Evolutionary conservation across 1,140 invertebrate species (phyloP), one percentile per base, ranked within the genome.

Genomic region (Limonius californicus): DNA sequence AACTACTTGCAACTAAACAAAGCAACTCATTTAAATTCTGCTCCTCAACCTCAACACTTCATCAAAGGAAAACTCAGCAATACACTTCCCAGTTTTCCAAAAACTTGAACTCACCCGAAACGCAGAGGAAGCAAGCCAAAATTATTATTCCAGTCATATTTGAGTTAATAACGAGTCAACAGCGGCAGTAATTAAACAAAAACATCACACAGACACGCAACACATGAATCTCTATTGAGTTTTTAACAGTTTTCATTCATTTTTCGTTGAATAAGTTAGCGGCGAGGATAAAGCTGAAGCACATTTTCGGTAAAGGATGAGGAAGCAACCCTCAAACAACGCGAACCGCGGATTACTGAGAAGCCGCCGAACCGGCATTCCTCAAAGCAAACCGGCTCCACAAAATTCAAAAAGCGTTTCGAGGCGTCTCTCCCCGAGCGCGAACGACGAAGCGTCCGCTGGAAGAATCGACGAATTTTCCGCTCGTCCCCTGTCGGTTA

Each of bases 341-440:
- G 16, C 45, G 45, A 50, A 21, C 20, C 45, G 45, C n/a, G 45
- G 45, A 7, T 50, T 50, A 50, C 45, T 50, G 16, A 50, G 7
- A 21, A 45, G 42, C 42, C 16, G 42, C 4, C 42, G 42, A 45
- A 12, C 42, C 45, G 45, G 45, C 45, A 50, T 50, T 50, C 45
- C 45, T 19, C 16, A 19, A 50, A 50, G 16, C 16, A 50, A 50
- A 50, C 45, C 45, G 45, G 45, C 45, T 50, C 12, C 14, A 50
- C 15, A 18, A 50, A 50, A 21, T 50, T 50, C 45, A 50, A 50
- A 50, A 39, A 6, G 23, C 35, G 2, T 39, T 6, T 2, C 2
- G 35, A 12, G 11, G 2, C 35, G 35, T 39, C n/a, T 7, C n/a
- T 9, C 2, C 8, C 35, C 35, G 35, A 39, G n/a, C 11, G 9